Evolutionary conservation across 2,113 vertebrate species (phyloP), one percentile per base, ranked within the genome.

Genomic region (Eleginops maclovinus): DNA sequence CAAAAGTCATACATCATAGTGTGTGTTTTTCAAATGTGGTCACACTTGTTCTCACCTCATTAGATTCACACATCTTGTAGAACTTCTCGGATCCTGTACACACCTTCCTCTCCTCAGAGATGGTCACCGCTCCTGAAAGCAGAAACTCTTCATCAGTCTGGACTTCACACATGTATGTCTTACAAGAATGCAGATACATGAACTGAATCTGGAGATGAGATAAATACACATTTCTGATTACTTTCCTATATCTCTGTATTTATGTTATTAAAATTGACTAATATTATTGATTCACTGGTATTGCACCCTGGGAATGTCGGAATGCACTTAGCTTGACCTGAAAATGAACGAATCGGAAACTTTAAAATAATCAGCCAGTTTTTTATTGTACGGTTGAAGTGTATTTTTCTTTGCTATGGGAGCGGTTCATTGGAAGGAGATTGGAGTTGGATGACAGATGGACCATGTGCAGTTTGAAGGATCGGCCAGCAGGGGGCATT

Each of bases 21-120:
- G 3, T 59, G 0, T 24, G 9, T 51, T 28, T 24, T 61, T 54
- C 21, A 55, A 50, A 71, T 17, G 3, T 61, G 13, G 14, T n/a
- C 2, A 41, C 13, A 41, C 3, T 9, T 16, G 13, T 2, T 95
- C 86, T 84, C 19, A 99, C 98, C 95, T 99, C 98, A 58, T 96
- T 97, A 75, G 98, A 99, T 81, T 97, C 96, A 72, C 98, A 99
- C 97, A 99, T 97, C 91, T 96, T 96, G 80, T 93, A 55, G 92
- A 99, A 99, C 87, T 96, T 98, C 86, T 97, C 96, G 58, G 96
- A 95, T 72, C 91, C 89, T 1, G 96, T 96, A 79, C 98, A 99
- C 75, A 99, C 93, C 88, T 96, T 98, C 94, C 93, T 99, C 80
- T 98, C 97, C 54, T 99, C 97, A 79, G 93, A 94, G 90, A 97